These are phyloP conservation scores for Myanophis thanlyinensis DNA, from an alignment of 2,113 vertebrate genomes.

Conservation along the genomic window DNA sequence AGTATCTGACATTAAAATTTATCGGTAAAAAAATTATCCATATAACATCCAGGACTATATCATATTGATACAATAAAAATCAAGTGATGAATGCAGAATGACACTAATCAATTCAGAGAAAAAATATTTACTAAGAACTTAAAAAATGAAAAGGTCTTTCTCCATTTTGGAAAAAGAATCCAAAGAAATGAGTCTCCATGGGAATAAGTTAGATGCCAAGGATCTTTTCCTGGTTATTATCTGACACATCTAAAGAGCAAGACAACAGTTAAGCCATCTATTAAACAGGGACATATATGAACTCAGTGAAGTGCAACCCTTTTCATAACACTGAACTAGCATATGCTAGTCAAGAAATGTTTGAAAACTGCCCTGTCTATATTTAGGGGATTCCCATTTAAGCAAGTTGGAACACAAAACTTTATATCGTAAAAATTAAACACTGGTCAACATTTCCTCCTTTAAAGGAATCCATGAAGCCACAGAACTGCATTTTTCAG, in stretches of 20 bases:
- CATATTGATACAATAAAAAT: not conserved
- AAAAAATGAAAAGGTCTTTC: not conserved
- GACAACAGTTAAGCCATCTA: not conserved
- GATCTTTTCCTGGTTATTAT: not conserved
- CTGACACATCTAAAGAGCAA: not conserved
- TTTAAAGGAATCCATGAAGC: not conserved
- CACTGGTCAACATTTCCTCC: not conserved
- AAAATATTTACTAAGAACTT: not conserved
- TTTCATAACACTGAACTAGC: not conserved
- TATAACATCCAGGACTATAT: not conserved
- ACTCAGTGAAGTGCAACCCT: not conserved
- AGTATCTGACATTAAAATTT: not conserved
- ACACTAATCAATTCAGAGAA: not conserved
- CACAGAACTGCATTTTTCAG: not conserved
- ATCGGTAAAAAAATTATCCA: not conserved
- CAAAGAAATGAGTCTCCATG: not conserved
- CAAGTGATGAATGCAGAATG: not conserved
- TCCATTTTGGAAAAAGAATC: not conserved
- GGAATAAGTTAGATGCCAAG: not conserved
- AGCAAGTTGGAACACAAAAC: not conserved
- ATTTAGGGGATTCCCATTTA: not conserved
- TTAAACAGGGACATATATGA: not conserved
- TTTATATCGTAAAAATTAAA: not conserved
- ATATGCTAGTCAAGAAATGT: not conserved
- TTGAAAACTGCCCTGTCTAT: not conserved